Conservation (phyloP, 2,113 vertebrate species). For the Hylia prasina region DNA sequence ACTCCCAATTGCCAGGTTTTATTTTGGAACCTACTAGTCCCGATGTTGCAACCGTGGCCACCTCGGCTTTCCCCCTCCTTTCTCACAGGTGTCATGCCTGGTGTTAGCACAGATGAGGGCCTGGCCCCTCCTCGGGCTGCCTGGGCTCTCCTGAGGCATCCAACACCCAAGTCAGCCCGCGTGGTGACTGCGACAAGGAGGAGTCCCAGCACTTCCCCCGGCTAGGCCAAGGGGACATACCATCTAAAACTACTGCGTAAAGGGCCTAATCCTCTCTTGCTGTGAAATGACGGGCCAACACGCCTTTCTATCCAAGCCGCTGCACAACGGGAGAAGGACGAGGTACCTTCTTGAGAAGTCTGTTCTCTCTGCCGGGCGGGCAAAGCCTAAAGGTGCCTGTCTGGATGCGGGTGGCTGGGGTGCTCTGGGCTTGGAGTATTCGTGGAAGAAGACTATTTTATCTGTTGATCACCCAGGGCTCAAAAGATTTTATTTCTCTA, state of each 20-base stretch:
- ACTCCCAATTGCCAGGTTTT: not conserved
- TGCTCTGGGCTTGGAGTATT: not conserved
- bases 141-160: not conserved
- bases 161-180: not conserved
- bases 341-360: not conserved
- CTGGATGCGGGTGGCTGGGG: rapidly evolving
- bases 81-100: not conserved
- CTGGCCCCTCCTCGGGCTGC: not conserved
- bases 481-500: not conserved
- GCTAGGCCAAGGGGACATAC: not conserved
- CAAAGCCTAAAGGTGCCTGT: not conserved
- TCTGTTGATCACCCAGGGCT: not conserved
- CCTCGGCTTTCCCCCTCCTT: not conserved
- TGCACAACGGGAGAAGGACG: rapidly evolving
- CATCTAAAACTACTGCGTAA: not conserved
- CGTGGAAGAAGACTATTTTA: not conserved
- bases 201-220: not conserved
- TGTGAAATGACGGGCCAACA: not conserved
- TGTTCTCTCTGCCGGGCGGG: rapidly evolving
- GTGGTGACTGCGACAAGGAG: not conserved
- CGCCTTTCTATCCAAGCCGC: rapidly evolving
- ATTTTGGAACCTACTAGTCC: not conserved
- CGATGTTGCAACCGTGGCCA: rapidly evolving
- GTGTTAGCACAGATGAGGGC: rapidly evolving
- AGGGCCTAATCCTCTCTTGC: not conserved